Conservation (phyloP, 2,113 vertebrate genomes). For the Phasianus colchicus region DNA sequence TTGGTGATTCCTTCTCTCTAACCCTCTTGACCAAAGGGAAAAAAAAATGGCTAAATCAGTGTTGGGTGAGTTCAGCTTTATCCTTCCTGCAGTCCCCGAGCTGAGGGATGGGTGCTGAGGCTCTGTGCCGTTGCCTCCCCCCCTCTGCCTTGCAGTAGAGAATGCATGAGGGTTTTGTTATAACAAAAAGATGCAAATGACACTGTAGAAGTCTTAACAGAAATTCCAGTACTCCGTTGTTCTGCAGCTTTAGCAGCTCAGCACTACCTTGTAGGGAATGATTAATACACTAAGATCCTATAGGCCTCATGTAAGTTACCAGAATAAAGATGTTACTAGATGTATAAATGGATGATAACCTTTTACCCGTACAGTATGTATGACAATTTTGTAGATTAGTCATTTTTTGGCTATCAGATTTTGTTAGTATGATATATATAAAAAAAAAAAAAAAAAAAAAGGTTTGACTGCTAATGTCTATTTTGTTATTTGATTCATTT, state of each 20-base stretch:
- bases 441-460: neutral
- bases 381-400: conserved; percentile 76
- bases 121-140: neutral
- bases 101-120: neutral
- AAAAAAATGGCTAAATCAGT: neutral
- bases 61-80: neutral
- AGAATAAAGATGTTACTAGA: conserved; percentile 48
- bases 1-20: neutral
- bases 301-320: conserved; percentile 55
- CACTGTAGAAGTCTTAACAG: conserved; percentile 48
- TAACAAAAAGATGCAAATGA: conserved; percentile 11
- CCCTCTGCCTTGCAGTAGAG: conserved; percentile 44
- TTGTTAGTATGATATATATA: conserved; percentile 62
- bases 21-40: conserved; percentile 4
- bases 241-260: conserved; percentile 60
- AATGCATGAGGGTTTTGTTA: conserved; percentile 57
- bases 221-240: neutral
- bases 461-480: conserved; percentile 67
- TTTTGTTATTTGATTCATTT: conserved; percentile 69
- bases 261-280: conserved; percentile 36
- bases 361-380: conserved; percentile 66
- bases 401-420: conserved; percentile 73
- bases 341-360: conserved; percentile 73
- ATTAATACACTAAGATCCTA: conserved; percentile 67
- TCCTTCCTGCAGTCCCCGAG: neutral